Percentiles rank a stretch among this genome's conserved stretches.
phyloP scores from a whole-genome alignment of 2,797 vertebrate genomes.

The Melanotaenia boesemani region DNA sequence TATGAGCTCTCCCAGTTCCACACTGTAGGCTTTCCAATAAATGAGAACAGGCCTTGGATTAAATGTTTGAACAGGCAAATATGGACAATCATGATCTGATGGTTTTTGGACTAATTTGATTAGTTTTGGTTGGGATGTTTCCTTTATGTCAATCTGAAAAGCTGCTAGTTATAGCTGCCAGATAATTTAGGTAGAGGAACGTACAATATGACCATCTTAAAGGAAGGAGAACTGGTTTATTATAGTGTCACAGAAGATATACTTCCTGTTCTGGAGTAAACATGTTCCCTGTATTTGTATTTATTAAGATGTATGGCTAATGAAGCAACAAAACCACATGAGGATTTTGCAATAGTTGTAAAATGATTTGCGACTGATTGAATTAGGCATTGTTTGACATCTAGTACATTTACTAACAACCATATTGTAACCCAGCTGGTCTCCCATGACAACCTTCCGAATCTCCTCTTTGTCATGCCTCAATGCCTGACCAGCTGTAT shows the following conservation, averaged over 20 bases:
- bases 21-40: no score
- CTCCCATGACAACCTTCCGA: constrained; percentile 39
- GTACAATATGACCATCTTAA: neutral
- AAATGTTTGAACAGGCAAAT: no score
- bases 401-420: constrained; percentile 42
- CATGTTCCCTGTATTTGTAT: neutral
- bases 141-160: neutral
- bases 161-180: neutral
- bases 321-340: neutral
- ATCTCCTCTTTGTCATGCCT: constrained; percentile 39
- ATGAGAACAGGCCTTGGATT: no score
- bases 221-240: neutral
- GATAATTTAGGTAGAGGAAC: neutral
- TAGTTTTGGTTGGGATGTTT: neutral
- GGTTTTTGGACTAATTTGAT: neutral
- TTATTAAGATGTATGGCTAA: constrained; percentile 2
- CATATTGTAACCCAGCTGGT: constrained; percentile 66
- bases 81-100: neutral
- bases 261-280: neutral
- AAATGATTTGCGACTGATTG: constrained; percentile 27
- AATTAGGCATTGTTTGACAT: constrained; percentile 32
- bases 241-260: neutral
- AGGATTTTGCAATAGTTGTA: constrained; percentile 8
- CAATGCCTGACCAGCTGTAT: constrained; percentile 57
- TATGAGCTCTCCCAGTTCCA: no score